Percentiles rank a stretch among this genome's conserved stretches.
These are phyloP conservation scores for Etheostoma cragini DNA, from an alignment of 2,113 vertebrate species.

Conservation along the genomic window DNA sequence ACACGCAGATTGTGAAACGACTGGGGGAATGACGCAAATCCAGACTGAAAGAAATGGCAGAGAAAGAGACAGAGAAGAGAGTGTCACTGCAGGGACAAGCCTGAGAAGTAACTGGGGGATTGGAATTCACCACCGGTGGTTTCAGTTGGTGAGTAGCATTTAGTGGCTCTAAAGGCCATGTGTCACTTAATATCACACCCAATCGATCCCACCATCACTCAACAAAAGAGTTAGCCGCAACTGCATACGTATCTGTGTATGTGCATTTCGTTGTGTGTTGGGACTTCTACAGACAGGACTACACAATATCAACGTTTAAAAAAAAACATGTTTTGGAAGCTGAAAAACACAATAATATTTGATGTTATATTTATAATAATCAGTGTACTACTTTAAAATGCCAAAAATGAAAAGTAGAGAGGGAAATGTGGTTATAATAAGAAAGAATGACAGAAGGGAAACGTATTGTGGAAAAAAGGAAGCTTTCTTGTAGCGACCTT, in stretches of 20 bases:
- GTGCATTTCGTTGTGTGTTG: conserved; percentile 7
- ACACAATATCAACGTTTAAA: not conserved
- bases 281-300: not conserved
- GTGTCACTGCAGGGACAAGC: conserved; percentile 47
- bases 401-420: not conserved
- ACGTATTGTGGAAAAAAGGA: conserved; percentile 46
- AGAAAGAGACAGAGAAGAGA: conserved; percentile 45
- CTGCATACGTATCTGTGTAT: conserved; percentile 12
- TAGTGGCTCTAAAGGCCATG: conserved; percentile 81
- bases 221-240: conserved; percentile 41
- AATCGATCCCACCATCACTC: conserved; percentile 77
- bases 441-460: conserved; percentile 33
- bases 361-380: conserved; percentile 5
- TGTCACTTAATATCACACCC: conserved; percentile 80
- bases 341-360: not conserved
- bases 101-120: conserved; percentile 59
- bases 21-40: conserved; percentile 42
- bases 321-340: not conserved
- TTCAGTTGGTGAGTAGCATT: conserved; percentile 75
- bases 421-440: conserved; percentile 1
- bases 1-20: conserved; percentile 14
- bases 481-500: conserved; percentile 49
- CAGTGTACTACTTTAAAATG: not conserved
- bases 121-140: conserved; percentile 62
- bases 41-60: conserved; percentile 42